Percentiles rank a stretch among this genome's conserved stretches.
Conservation (phyloP, 2,113 vertebrate species). For the Nerophis ophidion region DNA sequence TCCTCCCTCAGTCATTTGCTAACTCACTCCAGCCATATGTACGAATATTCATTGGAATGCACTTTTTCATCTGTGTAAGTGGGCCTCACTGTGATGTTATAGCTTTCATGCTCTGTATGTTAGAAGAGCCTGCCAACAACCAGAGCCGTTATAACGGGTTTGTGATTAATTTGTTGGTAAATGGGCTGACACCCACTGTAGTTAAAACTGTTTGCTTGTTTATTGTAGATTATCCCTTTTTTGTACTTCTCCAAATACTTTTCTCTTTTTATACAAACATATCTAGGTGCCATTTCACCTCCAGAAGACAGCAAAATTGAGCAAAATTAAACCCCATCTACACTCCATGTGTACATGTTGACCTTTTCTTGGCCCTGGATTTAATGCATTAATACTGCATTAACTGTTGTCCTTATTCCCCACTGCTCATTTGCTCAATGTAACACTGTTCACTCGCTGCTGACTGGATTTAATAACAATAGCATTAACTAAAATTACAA, state of each 20-base stretch:
- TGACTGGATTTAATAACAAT: conserved; percentile 45
- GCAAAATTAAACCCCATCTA: conserved; percentile 26
- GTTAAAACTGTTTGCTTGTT: conserved; percentile 43
- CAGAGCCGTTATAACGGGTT: conserved; percentile 21
- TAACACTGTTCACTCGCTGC: conserved; percentile 8
- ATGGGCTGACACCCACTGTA: conserved; percentile 28
- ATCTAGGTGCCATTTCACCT: conserved; percentile 40
- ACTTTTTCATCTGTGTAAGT: conserved; percentile 26
- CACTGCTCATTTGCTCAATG: conserved; percentile 28
- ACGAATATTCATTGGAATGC: conserved; percentile 11
- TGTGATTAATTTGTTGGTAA: conserved; percentile 44
- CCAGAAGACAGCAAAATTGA: conserved; percentile 20
- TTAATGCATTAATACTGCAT: conserved; percentile 53
- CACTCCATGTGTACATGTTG: conserved; percentile 6
- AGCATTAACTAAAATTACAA: conserved; percentile 3
- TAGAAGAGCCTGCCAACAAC: conserved; percentile 14
- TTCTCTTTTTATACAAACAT: conserved; percentile 11
- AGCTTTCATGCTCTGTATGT: not conserved
- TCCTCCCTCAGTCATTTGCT: conserved; percentile 20
- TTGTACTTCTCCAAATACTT: conserved; percentile 3
- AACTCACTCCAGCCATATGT: conserved; percentile 9
- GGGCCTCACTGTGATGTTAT: conserved; percentile 1
- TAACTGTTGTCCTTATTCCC: conserved; percentile 30
- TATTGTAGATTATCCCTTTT: conserved; percentile 16
- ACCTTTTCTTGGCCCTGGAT: conserved; percentile 34